A percentile compares a stretch with the other conserved stretches of the same genome.
Conservation (phyloP, 2,797 vertebrate species). For the Acomys russatus region DNA sequence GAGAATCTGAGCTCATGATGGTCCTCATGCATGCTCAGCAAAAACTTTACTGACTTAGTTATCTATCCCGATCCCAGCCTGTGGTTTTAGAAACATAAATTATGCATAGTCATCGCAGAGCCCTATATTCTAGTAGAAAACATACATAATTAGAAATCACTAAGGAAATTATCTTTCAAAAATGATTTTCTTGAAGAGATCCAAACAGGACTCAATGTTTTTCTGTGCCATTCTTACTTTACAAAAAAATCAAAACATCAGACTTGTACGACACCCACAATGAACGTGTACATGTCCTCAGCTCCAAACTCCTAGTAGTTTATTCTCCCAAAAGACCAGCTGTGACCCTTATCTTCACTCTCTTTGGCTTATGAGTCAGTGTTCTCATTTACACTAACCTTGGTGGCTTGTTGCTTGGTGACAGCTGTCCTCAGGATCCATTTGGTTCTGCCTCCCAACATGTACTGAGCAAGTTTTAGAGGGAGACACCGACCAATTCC, state of each 20-base stretch:
- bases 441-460: background rate
- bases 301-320: background rate
- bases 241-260: background rate
- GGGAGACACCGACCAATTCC: fast-evolving
- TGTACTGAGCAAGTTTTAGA: background rate
- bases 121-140: background rate
- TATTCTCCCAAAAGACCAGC: background rate
- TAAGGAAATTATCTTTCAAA: background rate
- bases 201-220: background rate
- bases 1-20: background rate
- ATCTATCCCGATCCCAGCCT: background rate
- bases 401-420: background rate
- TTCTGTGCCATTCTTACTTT: background rate
- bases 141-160: background rate
- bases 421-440: background rate
- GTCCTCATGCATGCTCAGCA: background rate
- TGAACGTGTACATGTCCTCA: background rate
- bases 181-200: background rate
- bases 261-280: background rate
- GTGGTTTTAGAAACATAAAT: background rate
- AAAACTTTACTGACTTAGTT: background rate
- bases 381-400: background rate
- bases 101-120: background rate
- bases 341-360: background rate
- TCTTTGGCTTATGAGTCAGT: background rate